These are phyloP conservation scores for Tetragonisca angustula DNA, from an alignment of 2,888 invertebrate genomes.

Conservation along the genomic window DNA sequence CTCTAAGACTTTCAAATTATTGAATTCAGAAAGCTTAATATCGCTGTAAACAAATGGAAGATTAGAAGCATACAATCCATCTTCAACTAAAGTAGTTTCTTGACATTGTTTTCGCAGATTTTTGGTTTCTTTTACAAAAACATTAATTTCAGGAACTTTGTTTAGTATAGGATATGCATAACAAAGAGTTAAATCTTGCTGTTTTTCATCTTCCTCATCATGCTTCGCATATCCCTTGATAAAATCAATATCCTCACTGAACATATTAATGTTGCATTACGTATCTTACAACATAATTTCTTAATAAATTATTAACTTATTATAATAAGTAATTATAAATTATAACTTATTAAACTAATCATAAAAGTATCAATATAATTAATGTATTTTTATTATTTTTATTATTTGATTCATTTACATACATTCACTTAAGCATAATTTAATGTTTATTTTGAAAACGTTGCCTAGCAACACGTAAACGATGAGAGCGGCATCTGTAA, in stretches of 20 bases:
- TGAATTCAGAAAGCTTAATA: constrained; percentile 74
- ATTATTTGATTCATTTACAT: neutral
- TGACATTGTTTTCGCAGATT: constrained; percentile 36
- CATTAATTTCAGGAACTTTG: constrained; percentile 35
- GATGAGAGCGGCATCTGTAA: constrained; percentile 1
- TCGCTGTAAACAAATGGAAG: constrained; percentile 74
- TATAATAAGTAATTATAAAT: too few species aligned
- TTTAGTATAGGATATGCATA: constrained; percentile 67
- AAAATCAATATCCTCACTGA: constrained; percentile 61
- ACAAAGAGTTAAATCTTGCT: constrained; percentile 64
- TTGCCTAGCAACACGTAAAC: constrained; percentile 31
- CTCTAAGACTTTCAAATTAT: constrained; percentile 61
- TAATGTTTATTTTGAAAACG: constrained; percentile 7
- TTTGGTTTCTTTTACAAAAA: constrained; percentile 54
- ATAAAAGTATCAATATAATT: neutral
- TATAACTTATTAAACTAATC: neutral
- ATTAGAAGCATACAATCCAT: constrained; percentile 75
- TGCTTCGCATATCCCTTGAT: constrained; percentile 57
- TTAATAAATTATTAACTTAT: neutral
- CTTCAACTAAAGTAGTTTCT: constrained; percentile 59
- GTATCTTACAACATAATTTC: neutral
- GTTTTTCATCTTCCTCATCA: constrained; percentile 39
- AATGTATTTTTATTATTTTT: neutral
- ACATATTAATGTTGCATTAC: constrained; percentile 31
- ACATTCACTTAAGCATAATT: neutral